phyloP scores from a whole-genome alignment of 2,888 invertebrate genomes.

The Phorcus lineatus region DNA sequence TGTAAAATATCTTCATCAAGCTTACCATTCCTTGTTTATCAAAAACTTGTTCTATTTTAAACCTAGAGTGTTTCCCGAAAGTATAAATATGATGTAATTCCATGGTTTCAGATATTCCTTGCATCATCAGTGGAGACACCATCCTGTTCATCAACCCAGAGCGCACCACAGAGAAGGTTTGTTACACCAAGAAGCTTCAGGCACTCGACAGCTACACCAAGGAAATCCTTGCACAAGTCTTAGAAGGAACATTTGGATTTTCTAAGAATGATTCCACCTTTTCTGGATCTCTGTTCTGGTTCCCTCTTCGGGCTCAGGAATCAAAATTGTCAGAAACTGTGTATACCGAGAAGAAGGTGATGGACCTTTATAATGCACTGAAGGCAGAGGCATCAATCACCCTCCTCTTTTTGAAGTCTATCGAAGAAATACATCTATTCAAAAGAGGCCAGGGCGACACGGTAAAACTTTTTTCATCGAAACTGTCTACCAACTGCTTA shows the following conservation, averaged over 20 bases:
- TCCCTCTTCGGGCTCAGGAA: constrained; percentile 61
- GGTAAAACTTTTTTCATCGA: constrained; percentile 10
- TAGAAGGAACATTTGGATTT: constrained; percentile 55
- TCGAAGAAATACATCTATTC: constrained; percentile 59
- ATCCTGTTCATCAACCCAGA: constrained; percentile 64
- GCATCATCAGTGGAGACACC: constrained; percentile 62
- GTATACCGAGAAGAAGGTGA: constrained; percentile 51
- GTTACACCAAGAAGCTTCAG: constrained; percentile 37
- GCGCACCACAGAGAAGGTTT: constrained; percentile 37
- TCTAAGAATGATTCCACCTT: constrained; percentile 42
- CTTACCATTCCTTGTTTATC: no score
- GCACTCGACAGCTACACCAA: constrained; percentile 31
- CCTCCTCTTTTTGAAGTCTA: constrained; percentile 66
- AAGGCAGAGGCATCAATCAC: constrained; percentile 57
- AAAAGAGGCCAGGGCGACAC: background rate
- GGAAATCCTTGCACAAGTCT: constrained; percentile 40
- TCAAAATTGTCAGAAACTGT: constrained; percentile 60
- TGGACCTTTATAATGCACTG: constrained; percentile 57
- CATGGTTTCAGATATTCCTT: constrained; percentile 60
- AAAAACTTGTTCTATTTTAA: no score
- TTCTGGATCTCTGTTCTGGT: constrained; percentile 68
- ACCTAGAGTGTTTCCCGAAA: no score
- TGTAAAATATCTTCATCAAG: no score
- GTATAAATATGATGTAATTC: no score
- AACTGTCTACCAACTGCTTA: constrained; percentile 2